phyloP scores from a whole-genome alignment of 2,797 vertebrate genomes.

The Yasuhikotakia modesta region DNA sequence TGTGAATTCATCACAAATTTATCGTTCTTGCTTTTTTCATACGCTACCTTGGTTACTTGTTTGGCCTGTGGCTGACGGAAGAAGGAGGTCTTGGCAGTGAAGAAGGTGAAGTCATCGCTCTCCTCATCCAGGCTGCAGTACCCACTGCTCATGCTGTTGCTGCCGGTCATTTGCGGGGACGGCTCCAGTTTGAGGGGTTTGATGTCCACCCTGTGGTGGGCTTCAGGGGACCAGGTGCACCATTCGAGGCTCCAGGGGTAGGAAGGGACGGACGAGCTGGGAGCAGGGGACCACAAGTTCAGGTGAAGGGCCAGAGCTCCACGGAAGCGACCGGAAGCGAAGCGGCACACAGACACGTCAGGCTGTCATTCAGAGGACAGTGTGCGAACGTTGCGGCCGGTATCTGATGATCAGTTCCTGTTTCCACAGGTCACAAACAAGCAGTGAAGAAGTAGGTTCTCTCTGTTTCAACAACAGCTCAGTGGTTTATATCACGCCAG shows the following conservation, averaged over 20 bases:
- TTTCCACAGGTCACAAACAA: constrained; percentile 44
- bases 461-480: constrained; percentile 14
- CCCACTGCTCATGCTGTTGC: constrained; percentile 97
- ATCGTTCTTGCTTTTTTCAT: background rate
- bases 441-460: constrained; percentile 21
- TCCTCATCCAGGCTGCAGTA: constrained; percentile 96
- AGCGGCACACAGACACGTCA: constrained; percentile 72
- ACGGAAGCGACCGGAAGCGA: constrained; percentile 61
- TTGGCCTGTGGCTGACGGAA: constrained; percentile 76
- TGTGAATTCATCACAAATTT: background rate
- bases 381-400: constrained; percentile 43
- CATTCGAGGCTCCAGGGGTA: constrained; percentile 58
- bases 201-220: constrained; percentile 13
- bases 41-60: constrained; percentile 72
- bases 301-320: constrained; percentile 59
- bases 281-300: constrained; percentile 57
- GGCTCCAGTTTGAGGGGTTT: constrained; percentile 56
- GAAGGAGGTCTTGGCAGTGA: constrained; percentile 95
- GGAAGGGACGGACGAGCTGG: constrained; percentile 16
- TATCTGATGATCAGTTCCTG: constrained; percentile 63
- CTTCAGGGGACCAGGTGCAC: constrained; percentile 47
- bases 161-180: constrained; percentile 80
- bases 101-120: constrained; percentile 89
- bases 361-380: constrained; percentile 45
- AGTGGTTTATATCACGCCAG: background rate